Evolutionary conservation across 2,797 vertebrate genomes (phyloP), one percentile per base, ranked within the genome.

Genomic region (Sebastes taczanowskii): DNA sequence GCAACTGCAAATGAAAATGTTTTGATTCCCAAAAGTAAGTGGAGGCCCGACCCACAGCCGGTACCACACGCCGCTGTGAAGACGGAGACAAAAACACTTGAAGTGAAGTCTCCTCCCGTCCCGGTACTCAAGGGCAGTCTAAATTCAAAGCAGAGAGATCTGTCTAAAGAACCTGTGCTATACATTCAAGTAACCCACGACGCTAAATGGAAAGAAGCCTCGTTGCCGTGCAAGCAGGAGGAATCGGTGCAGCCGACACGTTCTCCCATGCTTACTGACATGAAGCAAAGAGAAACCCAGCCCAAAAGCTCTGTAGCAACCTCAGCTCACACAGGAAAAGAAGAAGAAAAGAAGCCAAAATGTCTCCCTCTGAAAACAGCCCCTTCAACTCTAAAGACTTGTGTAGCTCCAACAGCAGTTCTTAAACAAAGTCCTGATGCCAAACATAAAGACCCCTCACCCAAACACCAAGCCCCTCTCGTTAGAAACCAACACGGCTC

Each of bases 361-460:
- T 5, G 32, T 63, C 27, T 64, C 69, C 23, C 84, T 71, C 64
- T 63, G 46, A 94, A 93, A 90, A 32, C 55, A 0, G 29, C 9
- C 67, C 27, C 72, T 2, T 27, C 80, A 0, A 0, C 38, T 29
- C 29, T 60, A 0, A 93, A 90, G 69, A 23, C 84, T 0, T 3
- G 81, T 16, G 63, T 16, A 64, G 78, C 83, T n/a, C 84, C 88
- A 2, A 5, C 80, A 3, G 74, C 77, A 3, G 25, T 55, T 14
- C 3, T 65, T 13, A 94, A 91, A 78, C 92, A 91, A 59, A 87
- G 52, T 59, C 30, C 52, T 2, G 90, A 95, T 20, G 52, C 76
- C 74, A 95, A 91, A 86, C 92, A 78, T 55, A 95, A 94, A 91
- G 93, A 94, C n/a, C 42, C 72, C n/a, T 78, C 88, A 1, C 83